phyloP scores from a whole-genome alignment of 2,113 vertebrate species.

The Eulemur macaco region DNA sequence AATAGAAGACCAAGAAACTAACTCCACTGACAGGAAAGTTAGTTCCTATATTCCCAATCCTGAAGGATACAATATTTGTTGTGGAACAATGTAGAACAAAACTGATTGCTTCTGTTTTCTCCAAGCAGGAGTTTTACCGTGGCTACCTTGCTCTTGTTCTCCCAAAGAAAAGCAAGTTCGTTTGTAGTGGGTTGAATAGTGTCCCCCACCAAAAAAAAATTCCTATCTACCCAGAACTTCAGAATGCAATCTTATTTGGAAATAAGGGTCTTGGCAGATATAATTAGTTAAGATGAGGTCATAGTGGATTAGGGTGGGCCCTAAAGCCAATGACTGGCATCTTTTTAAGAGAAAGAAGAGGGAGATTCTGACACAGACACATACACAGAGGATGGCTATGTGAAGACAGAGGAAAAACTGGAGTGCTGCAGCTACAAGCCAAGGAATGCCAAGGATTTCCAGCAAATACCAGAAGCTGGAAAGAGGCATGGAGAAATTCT shows the following conservation, averaged over 20 bases:
- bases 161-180: neutral
- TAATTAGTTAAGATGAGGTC: neutral
- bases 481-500: neutral
- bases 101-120: neutral
- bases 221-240: neutral
- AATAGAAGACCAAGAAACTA: neutral
- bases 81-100: neutral
- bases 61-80: neutral
- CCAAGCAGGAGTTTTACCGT: neutral
- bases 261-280: neutral
- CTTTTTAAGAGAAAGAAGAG: neutral
- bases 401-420: neutral
- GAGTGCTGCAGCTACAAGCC: neutral
- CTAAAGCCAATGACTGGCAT: neutral
- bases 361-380: neutral
- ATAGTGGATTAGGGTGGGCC: neutral
- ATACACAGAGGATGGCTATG: neutral
- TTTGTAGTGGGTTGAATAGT: neutral
- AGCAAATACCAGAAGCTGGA: neutral
- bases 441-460: neutral
- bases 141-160: neutral
- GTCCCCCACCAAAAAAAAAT: neutral
- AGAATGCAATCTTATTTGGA: neutral
- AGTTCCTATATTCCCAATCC: neutral
- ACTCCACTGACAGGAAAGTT: neutral